A percentile compares a stretch with the other conserved stretches of the same genome.
These are phyloP conservation scores for Mystacornis crossleyi DNA, from an alignment of 2,113 vertebrate genomes.

Conservation along the genomic window DNA sequence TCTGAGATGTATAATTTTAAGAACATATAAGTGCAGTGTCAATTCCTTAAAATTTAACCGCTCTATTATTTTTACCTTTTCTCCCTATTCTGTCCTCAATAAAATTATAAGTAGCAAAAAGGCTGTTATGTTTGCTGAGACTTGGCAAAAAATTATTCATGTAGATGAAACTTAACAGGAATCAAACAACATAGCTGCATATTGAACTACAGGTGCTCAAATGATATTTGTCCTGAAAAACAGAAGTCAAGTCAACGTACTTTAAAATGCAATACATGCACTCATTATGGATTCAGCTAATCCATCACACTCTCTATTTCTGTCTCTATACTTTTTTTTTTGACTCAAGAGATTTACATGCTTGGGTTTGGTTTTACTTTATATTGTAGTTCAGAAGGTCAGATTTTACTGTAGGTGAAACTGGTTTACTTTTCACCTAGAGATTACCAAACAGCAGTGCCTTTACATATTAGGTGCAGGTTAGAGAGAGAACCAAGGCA, in stretches of 20 bases:
- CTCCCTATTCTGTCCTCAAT: not conserved
- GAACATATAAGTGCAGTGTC: not conserved
- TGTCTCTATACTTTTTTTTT: not conserved
- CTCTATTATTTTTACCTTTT: not conserved
- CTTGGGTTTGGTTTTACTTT: not conserved
- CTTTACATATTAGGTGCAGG: not conserved
- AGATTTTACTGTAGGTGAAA: not conserved
- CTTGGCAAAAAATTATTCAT: not conserved
- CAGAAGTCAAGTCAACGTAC: not conserved
- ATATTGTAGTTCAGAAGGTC: not conserved
- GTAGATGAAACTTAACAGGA: not conserved
- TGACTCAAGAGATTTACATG: not conserved
- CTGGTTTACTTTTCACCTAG: not conserved
- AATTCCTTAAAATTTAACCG: not conserved
- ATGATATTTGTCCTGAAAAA: not conserved
- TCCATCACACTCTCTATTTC: not conserved
- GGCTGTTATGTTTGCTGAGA: not conserved
- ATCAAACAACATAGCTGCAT: not conserved
- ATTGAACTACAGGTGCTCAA: not conserved
- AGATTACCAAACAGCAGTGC: not conserved
- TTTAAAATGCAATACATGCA: not conserved
- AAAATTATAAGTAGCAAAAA: not conserved
- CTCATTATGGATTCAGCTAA: not conserved
- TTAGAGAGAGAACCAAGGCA: not conserved
- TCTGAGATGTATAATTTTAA: not conserved